phyloP scores from a whole-genome alignment of 2,797 vertebrate genomes.

The Coregonus suidteri region DNA sequence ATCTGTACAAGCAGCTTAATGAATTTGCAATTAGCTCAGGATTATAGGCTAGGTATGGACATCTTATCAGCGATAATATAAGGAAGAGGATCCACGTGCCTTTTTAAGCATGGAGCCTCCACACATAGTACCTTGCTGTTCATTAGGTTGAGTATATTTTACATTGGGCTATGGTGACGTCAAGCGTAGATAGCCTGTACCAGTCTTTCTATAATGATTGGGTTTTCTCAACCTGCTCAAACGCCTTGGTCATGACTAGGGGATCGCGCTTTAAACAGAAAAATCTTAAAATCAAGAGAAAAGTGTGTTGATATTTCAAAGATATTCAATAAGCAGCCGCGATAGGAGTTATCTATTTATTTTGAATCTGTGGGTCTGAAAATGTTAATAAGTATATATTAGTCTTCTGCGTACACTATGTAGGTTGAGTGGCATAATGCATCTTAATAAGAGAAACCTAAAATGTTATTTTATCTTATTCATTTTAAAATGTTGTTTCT shows the following conservation, averaged over 20 bases:
- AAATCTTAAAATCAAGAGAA: constrained; percentile 19
- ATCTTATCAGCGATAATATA: constrained; percentile 46
- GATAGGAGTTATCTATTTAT: constrained; percentile 60
- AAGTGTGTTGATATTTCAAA: constrained; percentile 55
- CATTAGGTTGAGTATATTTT: constrained; percentile 58
- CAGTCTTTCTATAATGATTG: constrained; percentile 51
- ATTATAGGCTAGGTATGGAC: constrained; percentile 46
- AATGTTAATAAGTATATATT: constrained; percentile 34
- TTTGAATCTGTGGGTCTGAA: constrained; percentile 54
- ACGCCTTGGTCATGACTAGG: constrained; percentile 44
- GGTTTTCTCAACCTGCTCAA: constrained; percentile 36
- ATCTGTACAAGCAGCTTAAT: constrained; percentile 49
- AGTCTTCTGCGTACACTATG: constrained; percentile 32
- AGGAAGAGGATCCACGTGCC: constrained; percentile 29
- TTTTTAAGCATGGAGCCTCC: constrained; percentile 16
- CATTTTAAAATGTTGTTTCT: constrained; percentile 54
- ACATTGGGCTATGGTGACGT: constrained; percentile 21
- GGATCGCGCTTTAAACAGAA: constrained; percentile 59
- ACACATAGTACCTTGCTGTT: constrained; percentile 38
- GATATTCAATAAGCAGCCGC: constrained; percentile 58
- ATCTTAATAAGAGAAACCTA: constrained; percentile 45
- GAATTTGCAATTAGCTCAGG: constrained; percentile 43
- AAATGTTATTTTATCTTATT: constrained; percentile 26
- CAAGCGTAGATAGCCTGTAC: constrained; percentile 29
- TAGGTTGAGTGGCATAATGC: constrained; percentile 42